These are phyloP conservation scores for Calidris pugnax DNA, from an alignment of 2,113 vertebrate genomes.

Conservation along the genomic window DNA sequence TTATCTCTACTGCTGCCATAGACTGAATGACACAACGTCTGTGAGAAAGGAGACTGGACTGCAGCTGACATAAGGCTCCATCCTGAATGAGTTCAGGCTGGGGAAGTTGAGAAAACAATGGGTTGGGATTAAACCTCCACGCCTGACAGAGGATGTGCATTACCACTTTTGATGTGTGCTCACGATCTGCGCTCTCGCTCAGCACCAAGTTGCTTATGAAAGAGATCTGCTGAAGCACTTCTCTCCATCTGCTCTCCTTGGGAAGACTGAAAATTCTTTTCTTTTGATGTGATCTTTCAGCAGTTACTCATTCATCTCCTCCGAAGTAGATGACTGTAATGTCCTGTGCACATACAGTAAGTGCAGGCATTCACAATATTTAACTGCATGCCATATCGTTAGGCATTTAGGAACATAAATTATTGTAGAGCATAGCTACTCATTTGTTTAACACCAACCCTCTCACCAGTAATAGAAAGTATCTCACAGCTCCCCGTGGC, in stretches of 20 bases:
- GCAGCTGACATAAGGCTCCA: neutral
- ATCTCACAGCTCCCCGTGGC: accelerated
- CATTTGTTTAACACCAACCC: neutral
- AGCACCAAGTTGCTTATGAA: neutral
- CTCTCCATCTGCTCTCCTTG: neutral
- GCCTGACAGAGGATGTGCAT: neutral
- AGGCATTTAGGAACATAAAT: neutral
- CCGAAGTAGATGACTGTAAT: neutral
- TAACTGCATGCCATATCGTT: accelerated
- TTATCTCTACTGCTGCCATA: neutral
- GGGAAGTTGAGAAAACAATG: neutral
- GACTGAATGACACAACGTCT: neutral
- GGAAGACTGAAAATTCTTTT: neutral
- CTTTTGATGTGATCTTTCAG: neutral
- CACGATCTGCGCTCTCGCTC: accelerated
- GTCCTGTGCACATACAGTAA: neutral
- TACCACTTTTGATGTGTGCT: neutral
- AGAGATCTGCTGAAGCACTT: neutral
- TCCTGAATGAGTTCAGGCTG: neutral
- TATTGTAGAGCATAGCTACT: accelerated
- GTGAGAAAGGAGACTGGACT: neutral
- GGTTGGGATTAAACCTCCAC: neutral
- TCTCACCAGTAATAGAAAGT: neutral
- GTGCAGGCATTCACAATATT: neutral
- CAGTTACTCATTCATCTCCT: neutral